Evolutionary conservation across 2,888 invertebrate species (phyloP), one percentile per base, ranked within the genome.

Genomic region (Drepanosiphum platanoidis): DNA sequence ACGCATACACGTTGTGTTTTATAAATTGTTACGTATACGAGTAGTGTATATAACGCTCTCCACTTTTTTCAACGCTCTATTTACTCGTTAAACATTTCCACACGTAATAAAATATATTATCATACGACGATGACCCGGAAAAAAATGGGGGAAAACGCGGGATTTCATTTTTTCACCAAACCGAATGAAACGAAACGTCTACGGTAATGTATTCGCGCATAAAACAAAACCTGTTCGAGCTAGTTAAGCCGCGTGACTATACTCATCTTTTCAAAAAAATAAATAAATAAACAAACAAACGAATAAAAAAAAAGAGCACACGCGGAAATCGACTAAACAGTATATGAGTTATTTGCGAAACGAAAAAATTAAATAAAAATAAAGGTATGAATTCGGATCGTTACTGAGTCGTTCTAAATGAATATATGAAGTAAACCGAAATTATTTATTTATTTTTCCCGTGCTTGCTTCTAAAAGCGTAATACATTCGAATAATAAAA

Each of bases 181-280:
- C 74, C 4, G 11, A 52, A 52, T 8, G 32, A 32, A 74, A 74
- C 52, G 22, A 74, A 22, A 70, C 39, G 42, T 42, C 27, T 39
- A 13, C 15, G 39, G 22, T 52, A 22, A 70, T 70, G 42, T 42
- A 42, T 39, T n/a, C 15, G 39, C 13, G 15, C 42, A 71, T 32
- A 52, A 52, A 32, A 74, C 32, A 52, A 52, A 32, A 74, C 22
- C 46, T 52, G 30, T 52, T 9, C 32, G 11, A 34, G 22, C 42
- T 46, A 79, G 66, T 79, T 79, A 79, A 79, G 66, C 79, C 27
- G 27, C 36, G n/a, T 61, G 39, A 77, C n/a, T n/a, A n/a, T n/a
- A n/a, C 36, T 79, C 79, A 52, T 66, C 46, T 79, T 79, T 68
- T 68, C 42, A 34, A 68, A 79, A 46, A n/a, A n/a, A n/a, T n/a